These are phyloP conservation scores for Phasia obesa DNA, from an alignment of 2,888 invertebrate species.

Conservation along the genomic window DNA sequence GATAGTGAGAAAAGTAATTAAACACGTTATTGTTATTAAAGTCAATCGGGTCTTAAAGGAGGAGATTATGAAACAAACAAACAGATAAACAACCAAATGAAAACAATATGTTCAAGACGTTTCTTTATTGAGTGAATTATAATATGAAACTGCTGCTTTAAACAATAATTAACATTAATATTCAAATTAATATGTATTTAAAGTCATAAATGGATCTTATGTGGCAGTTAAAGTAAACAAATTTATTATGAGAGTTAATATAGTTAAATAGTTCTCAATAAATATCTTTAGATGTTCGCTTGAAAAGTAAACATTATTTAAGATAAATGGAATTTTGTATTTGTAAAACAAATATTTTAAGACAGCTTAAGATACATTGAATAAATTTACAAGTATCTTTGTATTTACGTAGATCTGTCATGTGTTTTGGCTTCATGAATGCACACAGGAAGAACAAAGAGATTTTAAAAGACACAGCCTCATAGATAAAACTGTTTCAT, in stretches of 20 bases:
- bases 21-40: conserved; percentile 63
- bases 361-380: no score
- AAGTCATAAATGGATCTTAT: conserved; percentile 3
- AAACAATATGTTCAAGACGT: conserved; percentile 32
- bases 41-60: conserved; percentile 40
- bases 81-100: conserved; percentile 2
- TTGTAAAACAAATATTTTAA: no score
- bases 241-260: conserved; percentile 23
- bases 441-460: no score
- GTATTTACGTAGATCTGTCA: no score
- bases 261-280: conserved; percentile 1
- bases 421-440: no score
- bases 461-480: no score
- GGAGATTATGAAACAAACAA: conserved; percentile 26
- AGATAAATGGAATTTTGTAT: no score
- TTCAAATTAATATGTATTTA: conserved; percentile 37
- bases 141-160: no score
- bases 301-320: not conserved
- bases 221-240: not conserved
- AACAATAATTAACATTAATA: not conserved
- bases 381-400: no score
- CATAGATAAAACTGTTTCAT: no score
- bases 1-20: conserved; percentile 60
- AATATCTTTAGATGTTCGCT: not conserved
- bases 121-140: not conserved